Evolutionary conservation across 2,888 invertebrate species (phyloP).

Genomic region (Fragum sueziense): DNA sequence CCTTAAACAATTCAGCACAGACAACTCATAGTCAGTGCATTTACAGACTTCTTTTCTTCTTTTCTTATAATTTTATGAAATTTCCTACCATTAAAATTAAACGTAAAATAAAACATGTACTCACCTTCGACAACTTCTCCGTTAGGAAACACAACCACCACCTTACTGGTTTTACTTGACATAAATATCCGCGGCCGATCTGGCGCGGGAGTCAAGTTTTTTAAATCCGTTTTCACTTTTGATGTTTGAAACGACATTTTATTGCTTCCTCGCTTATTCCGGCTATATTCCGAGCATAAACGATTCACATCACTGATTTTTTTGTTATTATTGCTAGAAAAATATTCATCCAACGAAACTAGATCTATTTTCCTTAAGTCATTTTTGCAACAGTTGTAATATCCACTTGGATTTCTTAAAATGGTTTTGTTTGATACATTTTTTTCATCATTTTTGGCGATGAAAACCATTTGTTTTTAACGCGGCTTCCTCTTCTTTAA

Average conservation of each 20-base stretch:
- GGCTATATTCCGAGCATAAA: not conserved
- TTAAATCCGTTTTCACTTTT: constrained; percentile 54
- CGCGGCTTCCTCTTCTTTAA: not conserved
- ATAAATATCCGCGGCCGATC: constrained; percentile 77
- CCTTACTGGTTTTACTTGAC: constrained; percentile 77
- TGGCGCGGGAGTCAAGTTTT: constrained; percentile 68
- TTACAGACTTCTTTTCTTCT: no score
- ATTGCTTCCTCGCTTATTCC: constrained; percentile 6
- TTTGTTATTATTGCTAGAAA: constrained; percentile 5
- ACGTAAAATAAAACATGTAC: constrained; percentile 30
- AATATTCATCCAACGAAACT: not conserved
- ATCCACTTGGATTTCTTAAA: not conserved
- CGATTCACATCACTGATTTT: not conserved
- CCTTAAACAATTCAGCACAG: no score
- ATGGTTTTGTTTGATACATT: constrained; percentile 2
- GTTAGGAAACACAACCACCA: constrained; percentile 78
- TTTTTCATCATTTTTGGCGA: constrained; percentile 22
- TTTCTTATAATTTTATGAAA: no score
- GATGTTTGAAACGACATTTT: constrained; percentile 59
- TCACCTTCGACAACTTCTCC: constrained; percentile 79
- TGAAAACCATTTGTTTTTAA: constrained; percentile 41
- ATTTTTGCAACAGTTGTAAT: not conserved
- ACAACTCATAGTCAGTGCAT: no score
- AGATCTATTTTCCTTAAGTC: constrained; percentile 11
- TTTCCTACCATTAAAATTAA: no score